phyloP scores from a whole-genome alignment of 2,113 vertebrate genomes.

The Proteles cristata region DNA sequence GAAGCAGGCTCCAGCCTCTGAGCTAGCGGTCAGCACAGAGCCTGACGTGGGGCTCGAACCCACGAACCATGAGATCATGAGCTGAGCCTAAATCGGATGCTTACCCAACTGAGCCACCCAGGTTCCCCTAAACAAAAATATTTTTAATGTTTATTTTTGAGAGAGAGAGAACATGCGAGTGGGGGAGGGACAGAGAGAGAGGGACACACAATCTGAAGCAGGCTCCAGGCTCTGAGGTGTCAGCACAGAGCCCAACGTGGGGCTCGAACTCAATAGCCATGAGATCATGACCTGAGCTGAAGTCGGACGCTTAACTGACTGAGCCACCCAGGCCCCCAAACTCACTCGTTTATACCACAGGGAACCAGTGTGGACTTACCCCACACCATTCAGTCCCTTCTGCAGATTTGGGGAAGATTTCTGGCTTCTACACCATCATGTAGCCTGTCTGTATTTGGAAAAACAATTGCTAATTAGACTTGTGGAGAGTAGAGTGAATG shows the following conservation, averaged over 20 bases:
- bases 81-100: neutral
- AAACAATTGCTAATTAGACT: neutral
- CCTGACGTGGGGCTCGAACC: too few relatives aligned
- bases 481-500: conserved; percentile 9
- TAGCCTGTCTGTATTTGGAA: neutral
- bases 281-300: neutral
- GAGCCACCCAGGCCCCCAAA: neutral
- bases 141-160: too few relatives aligned
- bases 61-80: neutral
- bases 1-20: neutral
- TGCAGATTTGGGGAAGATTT: neutral
- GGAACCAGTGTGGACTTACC: neutral
- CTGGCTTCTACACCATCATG: neutral
- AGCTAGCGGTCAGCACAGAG: too few relatives aligned
- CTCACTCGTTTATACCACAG: neutral
- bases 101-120: neutral
- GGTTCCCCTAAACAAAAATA: too few relatives aligned
- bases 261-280: too few relatives aligned
- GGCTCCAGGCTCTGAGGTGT: too few relatives aligned
- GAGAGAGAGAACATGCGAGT: too few relatives aligned
- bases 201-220: neutral
- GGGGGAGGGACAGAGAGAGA: neutral
- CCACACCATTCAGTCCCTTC: neutral
- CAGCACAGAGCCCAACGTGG: too few relatives aligned
- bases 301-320: neutral